phyloP scores from a whole-genome alignment of 2,888 invertebrate species.

The Melinaea menophilus region DNA sequence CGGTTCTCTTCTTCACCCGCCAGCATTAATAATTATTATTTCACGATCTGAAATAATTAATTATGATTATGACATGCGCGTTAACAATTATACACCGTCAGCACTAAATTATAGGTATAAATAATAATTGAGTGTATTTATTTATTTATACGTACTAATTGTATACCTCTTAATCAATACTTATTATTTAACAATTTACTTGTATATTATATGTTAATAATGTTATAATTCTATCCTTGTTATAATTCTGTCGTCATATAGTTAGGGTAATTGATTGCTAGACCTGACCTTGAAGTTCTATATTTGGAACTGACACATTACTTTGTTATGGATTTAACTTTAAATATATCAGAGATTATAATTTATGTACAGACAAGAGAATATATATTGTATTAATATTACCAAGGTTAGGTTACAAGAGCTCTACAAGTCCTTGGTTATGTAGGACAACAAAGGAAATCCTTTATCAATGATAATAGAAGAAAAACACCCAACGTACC shows the following conservation, averaged over 20 bases:
- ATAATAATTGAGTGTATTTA: background rate
- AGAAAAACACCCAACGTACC: background rate
- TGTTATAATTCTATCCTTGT: background rate
- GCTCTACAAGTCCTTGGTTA: no score
- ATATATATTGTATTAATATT: no score
- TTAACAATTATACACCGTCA: no score
- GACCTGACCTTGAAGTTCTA: background rate
- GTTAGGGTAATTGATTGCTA: background rate
- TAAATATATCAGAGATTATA: no score
- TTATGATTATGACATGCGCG: background rate
- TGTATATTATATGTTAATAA: background rate
- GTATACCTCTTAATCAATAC: no score
- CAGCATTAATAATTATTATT: constrained; percentile 43
- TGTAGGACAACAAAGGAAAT: background rate
- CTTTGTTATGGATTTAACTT: no score
- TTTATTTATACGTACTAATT: background rate
- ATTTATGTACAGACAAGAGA: no score
- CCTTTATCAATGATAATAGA: background rate
- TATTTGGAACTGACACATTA: background rate
- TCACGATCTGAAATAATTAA: constrained; percentile 37
- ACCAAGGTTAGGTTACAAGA: no score
- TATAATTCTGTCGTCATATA: background rate
- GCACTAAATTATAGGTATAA: background rate
- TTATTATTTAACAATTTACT: no score
- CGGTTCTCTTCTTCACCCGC: constrained; percentile 38